A percentile compares a stretch with the other conserved stretches of the same genome.
Conservation (phyloP, 2,888 invertebrate species). For the Ormyrus pomaceus region DNA sequence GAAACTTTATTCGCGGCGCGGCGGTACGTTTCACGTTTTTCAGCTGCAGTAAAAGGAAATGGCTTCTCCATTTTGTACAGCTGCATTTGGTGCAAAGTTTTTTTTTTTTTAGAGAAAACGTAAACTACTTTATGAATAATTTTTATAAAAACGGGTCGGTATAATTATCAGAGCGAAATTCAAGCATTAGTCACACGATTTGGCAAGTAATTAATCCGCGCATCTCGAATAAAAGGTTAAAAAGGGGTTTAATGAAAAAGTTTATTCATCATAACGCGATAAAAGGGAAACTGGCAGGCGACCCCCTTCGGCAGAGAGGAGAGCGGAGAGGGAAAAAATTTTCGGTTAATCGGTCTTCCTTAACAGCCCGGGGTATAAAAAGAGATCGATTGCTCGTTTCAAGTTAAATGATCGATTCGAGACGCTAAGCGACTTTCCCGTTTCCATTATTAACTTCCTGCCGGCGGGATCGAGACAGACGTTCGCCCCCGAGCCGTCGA, state of each 20-base stretch:
- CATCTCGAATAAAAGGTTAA: not conserved
- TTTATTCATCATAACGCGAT: not conserved
- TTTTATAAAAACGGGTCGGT: too few relatives aligned
- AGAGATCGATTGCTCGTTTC: slow-evolving; percentile 54
- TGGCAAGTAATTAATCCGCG: too few relatives aligned
- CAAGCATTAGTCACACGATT: too few relatives aligned
- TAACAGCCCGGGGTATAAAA: slow-evolving; percentile 62
- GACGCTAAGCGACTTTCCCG: slow-evolving; percentile 53
- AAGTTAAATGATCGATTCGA: slow-evolving; percentile 56
- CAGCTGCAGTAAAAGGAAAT: too few relatives aligned
- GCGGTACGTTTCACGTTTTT: too few relatives aligned
- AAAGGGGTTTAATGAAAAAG: slow-evolving; percentile 20
- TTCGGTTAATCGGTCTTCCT: slow-evolving; percentile 44
- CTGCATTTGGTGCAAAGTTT: too few relatives aligned
- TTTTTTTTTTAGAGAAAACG: too few relatives aligned
- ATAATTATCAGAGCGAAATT: too few relatives aligned
- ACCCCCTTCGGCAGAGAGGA: too few relatives aligned
- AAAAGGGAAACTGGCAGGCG: not conserved
- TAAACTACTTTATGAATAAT: too few relatives aligned
- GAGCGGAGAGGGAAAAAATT: not conserved
- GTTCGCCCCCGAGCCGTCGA: slow-evolving; percentile 11
- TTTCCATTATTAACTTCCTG: slow-evolving; percentile 55
- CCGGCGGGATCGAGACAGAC: not conserved
- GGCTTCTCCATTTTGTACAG: too few relatives aligned
- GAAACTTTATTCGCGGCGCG: too few relatives aligned